These are phyloP conservation scores for Tachina fera DNA, from an alignment of 2,888 invertebrate species.

Conservation along the genomic window DNA sequence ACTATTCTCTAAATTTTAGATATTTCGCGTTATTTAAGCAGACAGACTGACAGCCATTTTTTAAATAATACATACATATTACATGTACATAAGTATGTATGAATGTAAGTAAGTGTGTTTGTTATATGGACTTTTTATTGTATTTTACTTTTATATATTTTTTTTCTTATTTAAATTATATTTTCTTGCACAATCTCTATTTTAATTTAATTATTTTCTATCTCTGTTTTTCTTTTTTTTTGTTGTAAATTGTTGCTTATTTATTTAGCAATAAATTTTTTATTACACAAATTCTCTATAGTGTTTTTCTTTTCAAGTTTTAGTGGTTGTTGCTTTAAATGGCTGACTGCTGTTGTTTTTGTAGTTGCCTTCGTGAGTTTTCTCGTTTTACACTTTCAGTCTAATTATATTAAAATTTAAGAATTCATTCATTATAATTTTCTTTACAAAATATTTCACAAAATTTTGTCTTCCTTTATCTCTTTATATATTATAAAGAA, in stretches of 20 bases:
- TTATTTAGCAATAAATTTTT: conserved; percentile 43
- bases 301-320: neutral
- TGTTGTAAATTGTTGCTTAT: conserved; percentile 10
- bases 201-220: conserved; percentile 1
- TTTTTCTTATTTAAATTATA: conserved; percentile 7
- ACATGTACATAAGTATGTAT: no score
- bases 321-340: conserved; percentile 36
- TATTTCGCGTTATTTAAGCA: neutral
- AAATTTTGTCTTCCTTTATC: conserved; percentile 15
- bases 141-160: neutral
- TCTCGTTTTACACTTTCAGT: conserved; percentile 14
- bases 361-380: neutral
- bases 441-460: conserved; percentile 16
- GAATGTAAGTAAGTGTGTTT: no score
- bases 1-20: no score
- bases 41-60: neutral
- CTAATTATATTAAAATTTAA: conserved; percentile 3
- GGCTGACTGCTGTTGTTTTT: conserved; percentile 22
- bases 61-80: neutral
- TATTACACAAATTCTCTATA: conserved; percentile 24
- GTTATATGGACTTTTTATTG: neutral
- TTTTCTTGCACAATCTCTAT: conserved; percentile 31
- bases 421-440: conserved; percentile 2
- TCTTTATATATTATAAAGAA: conserved; percentile 5
- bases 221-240: conserved; percentile 9